Conservation (phyloP, 2,797 vertebrate species). For the Hemitrygon akajei region DNA sequence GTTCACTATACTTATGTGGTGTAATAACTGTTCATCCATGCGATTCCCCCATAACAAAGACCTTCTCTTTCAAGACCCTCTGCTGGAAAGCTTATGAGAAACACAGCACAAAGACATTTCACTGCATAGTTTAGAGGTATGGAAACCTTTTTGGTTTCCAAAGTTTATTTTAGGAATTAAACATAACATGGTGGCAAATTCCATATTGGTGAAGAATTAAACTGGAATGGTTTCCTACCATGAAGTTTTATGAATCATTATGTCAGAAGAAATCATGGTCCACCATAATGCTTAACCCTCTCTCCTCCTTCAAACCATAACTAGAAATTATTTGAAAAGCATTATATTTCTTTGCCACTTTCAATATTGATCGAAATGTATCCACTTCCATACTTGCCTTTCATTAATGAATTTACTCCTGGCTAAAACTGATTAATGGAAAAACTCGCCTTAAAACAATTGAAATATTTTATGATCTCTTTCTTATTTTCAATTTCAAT, state of each 20-base stretch:
- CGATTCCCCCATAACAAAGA: not conserved
- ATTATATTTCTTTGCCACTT: not conserved
- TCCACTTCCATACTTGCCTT: not conserved
- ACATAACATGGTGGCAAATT: not conserved
- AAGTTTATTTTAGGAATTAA: not conserved
- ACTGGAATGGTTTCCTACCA: not conserved
- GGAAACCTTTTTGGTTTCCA: not conserved
- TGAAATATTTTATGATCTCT: not conserved
- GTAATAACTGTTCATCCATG: not conserved
- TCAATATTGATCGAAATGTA: not conserved
- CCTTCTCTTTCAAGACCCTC: not conserved
- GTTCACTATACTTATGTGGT: not conserved
- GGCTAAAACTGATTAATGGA: not conserved
- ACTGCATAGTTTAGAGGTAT: not conserved
- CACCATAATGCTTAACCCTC: not conserved
- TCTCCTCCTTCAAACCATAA: not conserved
- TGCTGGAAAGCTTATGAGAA: not conserved
- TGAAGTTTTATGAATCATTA: not conserved
- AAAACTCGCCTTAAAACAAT: not conserved
- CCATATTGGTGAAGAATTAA: not conserved
- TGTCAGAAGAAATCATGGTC: not conserved
- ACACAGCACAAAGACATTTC: not conserved
- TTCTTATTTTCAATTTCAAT: not conserved
- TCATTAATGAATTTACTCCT: not conserved
- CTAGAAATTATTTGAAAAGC: not conserved